phyloP scores from a whole-genome alignment of 1,140 invertebrate species.

The Dinothrombium tinctorium region DNA sequence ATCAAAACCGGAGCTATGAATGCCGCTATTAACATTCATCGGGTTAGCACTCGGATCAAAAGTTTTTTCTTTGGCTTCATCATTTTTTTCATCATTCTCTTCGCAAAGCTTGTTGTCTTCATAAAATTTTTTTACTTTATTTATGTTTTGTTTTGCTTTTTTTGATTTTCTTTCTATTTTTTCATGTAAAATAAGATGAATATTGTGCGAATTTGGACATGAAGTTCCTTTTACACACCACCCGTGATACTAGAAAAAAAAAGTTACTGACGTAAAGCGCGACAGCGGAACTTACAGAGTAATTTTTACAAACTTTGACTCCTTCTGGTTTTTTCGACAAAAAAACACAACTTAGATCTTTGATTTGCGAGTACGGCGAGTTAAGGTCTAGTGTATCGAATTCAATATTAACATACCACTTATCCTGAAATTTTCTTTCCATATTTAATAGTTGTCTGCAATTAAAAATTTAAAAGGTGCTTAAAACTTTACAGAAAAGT shows the following conservation, averaged over 20 bases:
- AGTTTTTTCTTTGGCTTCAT: too few species aligned
- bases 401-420: constrained; percentile 8
- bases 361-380: too few species aligned
- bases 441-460: constrained; percentile 19
- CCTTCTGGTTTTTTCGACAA: constrained; percentile 3
- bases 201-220: constrained; percentile 22
- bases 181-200: constrained; percentile 19
- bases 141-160: constrained; percentile 8
- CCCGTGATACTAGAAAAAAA: constrained; percentile 21
- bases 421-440: constrained; percentile 3
- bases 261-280: too few species aligned
- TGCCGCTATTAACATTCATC: constrained; percentile 3
- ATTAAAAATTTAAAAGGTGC: constrained; percentile 6
- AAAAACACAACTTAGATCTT: too few species aligned
- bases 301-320: constrained; percentile 9
- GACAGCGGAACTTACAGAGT: too few species aligned
- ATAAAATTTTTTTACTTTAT: constrained; percentile 4
- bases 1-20: constrained; percentile 25
- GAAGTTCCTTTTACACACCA: constrained; percentile 19
- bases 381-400: constrained; percentile 6
- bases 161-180: constrained; percentile 11
- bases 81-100: neutral
- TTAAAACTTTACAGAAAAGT: neutral
- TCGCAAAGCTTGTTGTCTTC: neutral
- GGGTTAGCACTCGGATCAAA: neutral